Evolutionary conservation across 2,888 invertebrate species (phyloP).

Genomic region (Liodrosophila aerea): DNA sequence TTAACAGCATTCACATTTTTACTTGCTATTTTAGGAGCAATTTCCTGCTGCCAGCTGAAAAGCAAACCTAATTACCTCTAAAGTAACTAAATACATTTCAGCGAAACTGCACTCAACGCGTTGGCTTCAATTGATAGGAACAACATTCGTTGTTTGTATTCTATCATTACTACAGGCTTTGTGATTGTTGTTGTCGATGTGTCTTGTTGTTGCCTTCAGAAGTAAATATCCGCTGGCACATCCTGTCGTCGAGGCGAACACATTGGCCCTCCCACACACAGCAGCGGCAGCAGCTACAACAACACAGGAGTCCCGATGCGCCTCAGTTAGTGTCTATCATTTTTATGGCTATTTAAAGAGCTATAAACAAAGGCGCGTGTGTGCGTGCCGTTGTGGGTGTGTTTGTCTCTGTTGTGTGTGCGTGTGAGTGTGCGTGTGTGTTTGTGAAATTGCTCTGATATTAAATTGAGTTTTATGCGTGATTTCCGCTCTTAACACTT

Average conservation of each 20-base stretch:
- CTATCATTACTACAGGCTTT: constrained; percentile 35
- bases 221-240: constrained; percentile 68
- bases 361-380: constrained; percentile 52
- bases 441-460: constrained; percentile 42
- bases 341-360: constrained; percentile 71
- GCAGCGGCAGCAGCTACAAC: neutral
- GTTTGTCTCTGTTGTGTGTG: neutral
- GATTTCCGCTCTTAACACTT: constrained; percentile 72
- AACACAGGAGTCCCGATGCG: neutral
- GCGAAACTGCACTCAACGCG: constrained; percentile 4
- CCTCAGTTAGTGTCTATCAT: constrained; percentile 56
- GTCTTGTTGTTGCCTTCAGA: constrained; percentile 47
- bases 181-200: constrained; percentile 43
- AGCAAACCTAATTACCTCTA: constrained; percentile 50
- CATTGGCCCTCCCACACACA: constrained; percentile 6
- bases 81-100: neutral
- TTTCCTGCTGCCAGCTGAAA: constrained; percentile 52
- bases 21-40: constrained; percentile 27
- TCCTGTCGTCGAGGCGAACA: constrained; percentile 57
- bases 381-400: constrained; percentile 18
- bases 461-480: constrained; percentile 75
- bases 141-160: constrained; percentile 42
- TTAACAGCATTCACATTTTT: neutral
- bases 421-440: constrained; percentile 15
- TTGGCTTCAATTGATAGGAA: constrained; percentile 38